These are phyloP conservation scores for Channa argus DNA, from an alignment of 2,113 vertebrate genomes.

Conservation along the genomic window DNA sequence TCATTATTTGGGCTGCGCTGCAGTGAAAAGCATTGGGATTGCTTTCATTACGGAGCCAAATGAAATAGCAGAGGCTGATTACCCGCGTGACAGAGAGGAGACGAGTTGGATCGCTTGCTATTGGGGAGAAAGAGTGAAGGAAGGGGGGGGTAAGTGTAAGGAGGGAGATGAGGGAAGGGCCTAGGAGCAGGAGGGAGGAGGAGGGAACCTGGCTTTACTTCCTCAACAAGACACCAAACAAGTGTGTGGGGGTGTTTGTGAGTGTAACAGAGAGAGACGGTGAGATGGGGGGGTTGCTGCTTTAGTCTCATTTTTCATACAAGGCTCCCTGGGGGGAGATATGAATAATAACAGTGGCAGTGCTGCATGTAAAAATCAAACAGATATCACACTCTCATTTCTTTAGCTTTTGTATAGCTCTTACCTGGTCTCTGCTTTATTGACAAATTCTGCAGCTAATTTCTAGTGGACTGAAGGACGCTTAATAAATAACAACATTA, in stretches of 20 bases:
- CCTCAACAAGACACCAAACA: neutral
- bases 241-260: constrained; percentile 41
- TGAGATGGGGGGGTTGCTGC: constrained; percentile 44
- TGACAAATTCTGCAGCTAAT: constrained; percentile 2
- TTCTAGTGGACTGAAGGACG: constrained; percentile 5
- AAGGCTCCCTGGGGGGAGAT: constrained; percentile 65
- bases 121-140: constrained; percentile 50
- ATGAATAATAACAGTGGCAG: constrained; percentile 74
- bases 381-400: constrained; percentile 48
- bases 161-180: constrained; percentile 2
- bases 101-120: constrained; percentile 66
- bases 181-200: no score
- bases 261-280: constrained; percentile 40
- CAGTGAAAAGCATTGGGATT: constrained; percentile 82
- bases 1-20: constrained; percentile 81
- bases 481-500: neutral
- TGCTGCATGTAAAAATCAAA: constrained; percentile 69
- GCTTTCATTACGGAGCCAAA: constrained; percentile 85
- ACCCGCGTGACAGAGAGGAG: constrained; percentile 78
- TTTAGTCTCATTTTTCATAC: constrained; percentile 69
- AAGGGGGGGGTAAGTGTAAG: neutral
- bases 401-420: constrained; percentile 39
- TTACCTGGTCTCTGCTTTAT: constrained; percentile 27
- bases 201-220: no score
- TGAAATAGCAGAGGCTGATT: constrained; percentile 83